Evolutionary conservation across 2,797 vertebrate species (phyloP).

Genomic region (Rhinella marina): DNA sequence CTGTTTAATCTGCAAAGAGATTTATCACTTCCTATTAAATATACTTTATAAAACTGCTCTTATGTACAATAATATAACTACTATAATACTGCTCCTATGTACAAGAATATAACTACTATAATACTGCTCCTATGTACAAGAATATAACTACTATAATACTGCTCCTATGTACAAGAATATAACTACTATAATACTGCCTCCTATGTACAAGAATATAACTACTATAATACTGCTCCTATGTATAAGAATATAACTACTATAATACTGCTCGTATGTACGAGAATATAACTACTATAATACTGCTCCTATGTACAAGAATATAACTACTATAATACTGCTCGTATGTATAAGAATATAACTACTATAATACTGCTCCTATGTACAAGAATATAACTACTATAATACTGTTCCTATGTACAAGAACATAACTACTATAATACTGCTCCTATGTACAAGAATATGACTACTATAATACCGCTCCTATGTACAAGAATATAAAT

Average conservation of each 20-base stretch:
- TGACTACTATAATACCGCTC: conserved; percentile 3
- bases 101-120: not conserved
- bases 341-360: not conserved
- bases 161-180: no score
- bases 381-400: conserved; percentile 5
- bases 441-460: not conserved
- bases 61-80: no score
- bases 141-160: no score
- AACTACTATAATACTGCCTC: no score
- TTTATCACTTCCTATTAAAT: no score
- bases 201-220: not conserved
- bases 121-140: no score
- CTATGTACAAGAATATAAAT: not conserved
- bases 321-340: not conserved
- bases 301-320: conserved; percentile 1
- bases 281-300: conserved; percentile 5
- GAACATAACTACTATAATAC: conserved; percentile 4
- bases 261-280: not conserved
- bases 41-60: no score
- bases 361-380: not conserved
- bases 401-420: not conserved
- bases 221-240: not conserved
- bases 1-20: no score
- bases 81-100: no score
- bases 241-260: not conserved